Conservation (phyloP, 2,888 invertebrate species). For the Sinhomidia bicolor region DNA sequence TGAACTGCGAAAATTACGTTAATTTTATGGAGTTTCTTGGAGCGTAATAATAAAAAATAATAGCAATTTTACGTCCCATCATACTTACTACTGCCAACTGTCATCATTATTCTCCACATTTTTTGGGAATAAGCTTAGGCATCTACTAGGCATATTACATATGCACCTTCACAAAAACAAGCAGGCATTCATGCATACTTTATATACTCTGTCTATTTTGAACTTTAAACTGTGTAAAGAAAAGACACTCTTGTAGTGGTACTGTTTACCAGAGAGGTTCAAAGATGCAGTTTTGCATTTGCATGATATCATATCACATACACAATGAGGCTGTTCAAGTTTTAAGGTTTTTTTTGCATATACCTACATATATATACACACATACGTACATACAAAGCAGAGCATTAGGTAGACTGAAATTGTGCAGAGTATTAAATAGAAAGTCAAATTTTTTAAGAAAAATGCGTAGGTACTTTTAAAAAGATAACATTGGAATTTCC, state of each 20-base stretch:
- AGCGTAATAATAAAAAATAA: neutral
- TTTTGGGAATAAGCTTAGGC: too few species aligned
- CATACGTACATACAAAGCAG: too few species aligned
- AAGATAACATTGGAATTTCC: neutral
- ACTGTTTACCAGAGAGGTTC: neutral
- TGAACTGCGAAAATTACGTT: conserved; percentile 30
- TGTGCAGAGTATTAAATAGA: neutral
- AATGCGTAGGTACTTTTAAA: neutral
- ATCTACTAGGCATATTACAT: neutral
- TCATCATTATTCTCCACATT: neutral
- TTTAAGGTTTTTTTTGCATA: too few species aligned
- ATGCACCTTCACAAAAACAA: too few species aligned
- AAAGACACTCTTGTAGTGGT: neutral
- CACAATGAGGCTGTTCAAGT: too few species aligned
- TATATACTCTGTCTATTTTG: too few species aligned
- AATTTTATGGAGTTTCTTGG: conserved; percentile 9
- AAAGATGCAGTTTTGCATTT: neutral
- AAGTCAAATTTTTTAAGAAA: neutral
- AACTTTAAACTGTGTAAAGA: neutral
- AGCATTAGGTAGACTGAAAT: too few species aligned
- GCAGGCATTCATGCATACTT: too few species aligned
- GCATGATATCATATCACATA: too few species aligned
- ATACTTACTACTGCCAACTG: too few species aligned
- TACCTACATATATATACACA: too few species aligned
- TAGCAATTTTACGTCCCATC: neutral